These are phyloP conservation scores for Liodrosophila aerea DNA, from an alignment of 2,888 invertebrate genomes.

Conservation along the genomic window DNA sequence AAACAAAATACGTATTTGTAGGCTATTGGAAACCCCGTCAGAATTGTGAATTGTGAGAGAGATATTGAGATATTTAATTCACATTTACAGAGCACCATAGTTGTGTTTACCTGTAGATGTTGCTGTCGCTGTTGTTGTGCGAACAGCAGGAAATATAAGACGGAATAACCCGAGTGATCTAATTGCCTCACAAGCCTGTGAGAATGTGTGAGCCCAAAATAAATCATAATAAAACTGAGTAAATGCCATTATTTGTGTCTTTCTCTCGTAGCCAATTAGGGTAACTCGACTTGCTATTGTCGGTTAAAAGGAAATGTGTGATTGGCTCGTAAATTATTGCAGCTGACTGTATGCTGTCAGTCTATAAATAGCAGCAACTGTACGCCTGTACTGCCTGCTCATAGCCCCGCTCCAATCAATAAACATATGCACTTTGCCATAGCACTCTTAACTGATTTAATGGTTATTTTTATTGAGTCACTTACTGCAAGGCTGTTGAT, in stretches of 20 bases:
- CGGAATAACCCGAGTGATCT: slow-evolving; percentile 80
- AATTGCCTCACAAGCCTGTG: slow-evolving; percentile 64
- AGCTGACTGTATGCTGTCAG: slow-evolving; percentile 46
- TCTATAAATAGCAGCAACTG: slow-evolving; percentile 51
- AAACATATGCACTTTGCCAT: slow-evolving; percentile 54
- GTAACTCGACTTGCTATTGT: slow-evolving; percentile 17
- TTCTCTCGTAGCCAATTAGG: slow-evolving; percentile 28
- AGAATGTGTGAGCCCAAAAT: slow-evolving; percentile 57
- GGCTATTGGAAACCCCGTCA: slow-evolving; percentile 68
- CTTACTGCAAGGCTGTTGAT: slow-evolving; percentile 48
- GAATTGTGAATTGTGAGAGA: slow-evolving; percentile 31
- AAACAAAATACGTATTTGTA: slow-evolving; percentile 48
- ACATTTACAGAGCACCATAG: slow-evolving; percentile 50
- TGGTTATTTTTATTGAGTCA: slow-evolving; percentile 63
- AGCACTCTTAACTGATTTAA: slow-evolving; percentile 48
- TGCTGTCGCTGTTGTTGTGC: slow-evolving; percentile 35
- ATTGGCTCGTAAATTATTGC: not conserved
- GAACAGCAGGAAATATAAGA: slow-evolving; percentile 57
- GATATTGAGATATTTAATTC: slow-evolving; percentile 68
- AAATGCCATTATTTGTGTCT: slow-evolving; percentile 1
- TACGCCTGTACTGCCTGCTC: not conserved
- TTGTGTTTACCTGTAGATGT: slow-evolving; percentile 20
- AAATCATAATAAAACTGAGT: slow-evolving; percentile 20
- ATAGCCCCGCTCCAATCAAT: not conserved
- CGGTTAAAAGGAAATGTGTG: slow-evolving; percentile 15